Evolutionary conservation across 2,888 invertebrate genomes (phyloP).

Genomic region (Salpingus planirostris): DNA sequence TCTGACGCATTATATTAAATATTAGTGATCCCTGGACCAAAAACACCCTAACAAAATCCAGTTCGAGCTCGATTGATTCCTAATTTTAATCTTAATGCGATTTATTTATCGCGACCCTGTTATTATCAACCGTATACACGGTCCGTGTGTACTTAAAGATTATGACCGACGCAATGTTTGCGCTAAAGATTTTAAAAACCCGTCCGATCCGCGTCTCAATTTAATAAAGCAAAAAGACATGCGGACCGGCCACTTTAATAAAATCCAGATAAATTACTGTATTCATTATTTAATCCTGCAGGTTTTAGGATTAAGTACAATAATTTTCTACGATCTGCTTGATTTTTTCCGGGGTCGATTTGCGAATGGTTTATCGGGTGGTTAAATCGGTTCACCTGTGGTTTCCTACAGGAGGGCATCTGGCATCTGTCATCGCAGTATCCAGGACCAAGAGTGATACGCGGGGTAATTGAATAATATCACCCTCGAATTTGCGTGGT

Average conservation of each 20-base stretch:
- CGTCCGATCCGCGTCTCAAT: too few relatives aligned
- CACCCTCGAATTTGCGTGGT: constrained; percentile 32
- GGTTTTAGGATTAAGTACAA: too few relatives aligned
- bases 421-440: constrained; percentile 28
- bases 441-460: constrained; percentile 24
- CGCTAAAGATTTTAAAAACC: constrained; percentile 16
- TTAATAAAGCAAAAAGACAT: background rate
- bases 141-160: constrained; percentile 13
- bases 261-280: background rate
- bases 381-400: constrained; percentile 24
- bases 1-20: too few relatives aligned
- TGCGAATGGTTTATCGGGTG: background rate
- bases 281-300: too few relatives aligned
- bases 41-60: constrained; percentile 14
- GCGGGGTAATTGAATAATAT: constrained; percentile 20
- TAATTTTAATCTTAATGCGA: constrained; percentile 35
- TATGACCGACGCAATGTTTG: constrained; percentile 22
- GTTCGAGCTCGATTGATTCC: constrained; percentile 34
- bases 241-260: background rate
- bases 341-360: background rate
- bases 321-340: background rate
- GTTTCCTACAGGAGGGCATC: constrained; percentile 18
- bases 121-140: too few relatives aligned
- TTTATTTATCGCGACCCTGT: too few relatives aligned
- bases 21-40: constrained; percentile 8